These are phyloP conservation scores for Nannospalax galili DNA, from an alignment of 2,113 vertebrate genomes.

Conservation along the genomic window DNA sequence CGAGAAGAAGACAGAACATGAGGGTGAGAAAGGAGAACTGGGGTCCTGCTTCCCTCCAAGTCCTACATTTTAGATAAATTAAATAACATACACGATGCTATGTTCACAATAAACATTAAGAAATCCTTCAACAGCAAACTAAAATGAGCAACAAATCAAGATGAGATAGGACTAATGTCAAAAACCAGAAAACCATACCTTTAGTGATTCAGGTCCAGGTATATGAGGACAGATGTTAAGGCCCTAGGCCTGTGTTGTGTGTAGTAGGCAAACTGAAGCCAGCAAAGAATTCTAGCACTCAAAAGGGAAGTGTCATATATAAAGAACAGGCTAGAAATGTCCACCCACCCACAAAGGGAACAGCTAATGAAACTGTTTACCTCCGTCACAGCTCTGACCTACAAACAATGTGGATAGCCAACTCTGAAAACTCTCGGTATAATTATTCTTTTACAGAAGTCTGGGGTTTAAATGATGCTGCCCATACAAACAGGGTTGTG, in stretches of 20 bases:
- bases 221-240: not conserved
- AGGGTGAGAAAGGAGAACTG: not conserved
- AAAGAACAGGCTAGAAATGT: not conserved
- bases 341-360: not conserved
- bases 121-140: not conserved
- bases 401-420: not conserved
- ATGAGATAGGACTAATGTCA: not conserved
- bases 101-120: not conserved
- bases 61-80: not conserved
- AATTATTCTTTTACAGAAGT: not conserved
- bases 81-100: not conserved
- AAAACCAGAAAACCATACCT: not conserved
- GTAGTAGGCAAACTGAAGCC: not conserved
- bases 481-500: not conserved
- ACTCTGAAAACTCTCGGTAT: not conserved
- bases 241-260: not conserved
- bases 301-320: not conserved
- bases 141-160: constrained; percentile 18
- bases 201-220: not conserved
- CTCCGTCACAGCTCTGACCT: not conserved
- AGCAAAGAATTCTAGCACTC: not conserved
- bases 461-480: not conserved
- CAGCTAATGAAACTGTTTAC: not conserved
- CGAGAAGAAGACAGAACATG: not conserved
- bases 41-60: not conserved